phyloP scores from a whole-genome alignment of 2,797 vertebrate species.

The Bradypodion pumilum region DNA sequence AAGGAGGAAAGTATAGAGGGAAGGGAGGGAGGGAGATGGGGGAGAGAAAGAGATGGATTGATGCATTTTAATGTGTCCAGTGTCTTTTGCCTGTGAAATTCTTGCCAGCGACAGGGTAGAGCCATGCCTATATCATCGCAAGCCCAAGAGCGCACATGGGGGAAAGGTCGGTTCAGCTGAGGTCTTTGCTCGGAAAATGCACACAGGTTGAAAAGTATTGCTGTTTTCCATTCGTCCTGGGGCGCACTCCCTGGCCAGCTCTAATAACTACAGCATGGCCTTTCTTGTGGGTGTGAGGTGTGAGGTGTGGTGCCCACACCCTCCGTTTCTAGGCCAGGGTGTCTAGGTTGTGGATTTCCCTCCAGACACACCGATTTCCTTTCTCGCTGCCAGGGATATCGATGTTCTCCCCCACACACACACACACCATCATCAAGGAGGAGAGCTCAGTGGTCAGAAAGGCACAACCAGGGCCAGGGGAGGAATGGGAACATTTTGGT shows the following conservation, averaged over 20 bases:
- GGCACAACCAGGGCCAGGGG: too few relatives aligned
- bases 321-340: too few relatives aligned
- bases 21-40: too few relatives aligned
- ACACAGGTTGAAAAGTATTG: background rate
- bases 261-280: background rate
- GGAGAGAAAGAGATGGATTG: too few relatives aligned
- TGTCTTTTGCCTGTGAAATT: background rate
- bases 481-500: too few relatives aligned
- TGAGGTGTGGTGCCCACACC: background rate
- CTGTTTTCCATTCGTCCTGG: background rate
- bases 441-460: too few relatives aligned
- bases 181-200: background rate
- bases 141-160: background rate
- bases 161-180: background rate
- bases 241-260: background rate
- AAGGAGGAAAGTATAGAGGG: background rate
- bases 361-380: too few relatives aligned
- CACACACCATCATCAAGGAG: too few relatives aligned
- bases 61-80: background rate
- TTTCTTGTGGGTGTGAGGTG: background rate
- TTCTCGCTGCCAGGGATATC: too few relatives aligned
- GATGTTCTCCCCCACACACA: too few relatives aligned
- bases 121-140: background rate
- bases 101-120: background rate
- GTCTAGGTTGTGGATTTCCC: too few relatives aligned